phyloP scores from a whole-genome alignment of 2,113 vertebrate genomes.

The Hippocampus mohnikei region DNA sequence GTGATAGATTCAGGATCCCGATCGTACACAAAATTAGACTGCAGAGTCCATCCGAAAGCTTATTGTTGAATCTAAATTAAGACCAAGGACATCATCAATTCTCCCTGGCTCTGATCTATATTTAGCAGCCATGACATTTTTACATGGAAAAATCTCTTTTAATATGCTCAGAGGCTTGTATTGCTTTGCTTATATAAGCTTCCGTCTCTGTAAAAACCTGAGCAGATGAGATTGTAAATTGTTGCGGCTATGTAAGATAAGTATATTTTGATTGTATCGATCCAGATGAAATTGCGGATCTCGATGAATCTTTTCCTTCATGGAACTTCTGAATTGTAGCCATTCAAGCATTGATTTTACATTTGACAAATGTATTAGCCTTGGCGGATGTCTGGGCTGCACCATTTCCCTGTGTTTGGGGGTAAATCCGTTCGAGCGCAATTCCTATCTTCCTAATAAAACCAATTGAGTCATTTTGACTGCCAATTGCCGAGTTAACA shows the following conservation, averaged over 20 bases:
- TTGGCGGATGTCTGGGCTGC: not conserved
- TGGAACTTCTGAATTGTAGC: not conserved
- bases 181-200: not conserved
- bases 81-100: too few relatives aligned
- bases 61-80: too few relatives aligned
- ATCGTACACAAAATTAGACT: too few relatives aligned
- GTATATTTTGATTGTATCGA: not conserved
- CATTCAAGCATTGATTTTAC: not conserved
- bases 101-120: not conserved
- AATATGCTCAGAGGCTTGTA: not conserved
- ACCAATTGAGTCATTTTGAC: not conserved
- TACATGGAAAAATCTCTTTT: not conserved
- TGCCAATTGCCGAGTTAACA: conserved; percentile 1
- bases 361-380: not conserved
- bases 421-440: not conserved
- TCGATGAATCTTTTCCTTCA: not conserved
- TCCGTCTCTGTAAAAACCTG: not conserved
- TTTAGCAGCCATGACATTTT: not conserved
- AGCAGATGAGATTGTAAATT: not conserved
- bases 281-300: not conserved
- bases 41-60: too few relatives aligned
- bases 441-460: not conserved
- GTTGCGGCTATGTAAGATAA: not conserved
- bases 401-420: not conserved
- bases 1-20: too few relatives aligned